phyloP scores from a whole-genome alignment of 2,888 invertebrate genomes.

The Selenia dentaria region DNA sequence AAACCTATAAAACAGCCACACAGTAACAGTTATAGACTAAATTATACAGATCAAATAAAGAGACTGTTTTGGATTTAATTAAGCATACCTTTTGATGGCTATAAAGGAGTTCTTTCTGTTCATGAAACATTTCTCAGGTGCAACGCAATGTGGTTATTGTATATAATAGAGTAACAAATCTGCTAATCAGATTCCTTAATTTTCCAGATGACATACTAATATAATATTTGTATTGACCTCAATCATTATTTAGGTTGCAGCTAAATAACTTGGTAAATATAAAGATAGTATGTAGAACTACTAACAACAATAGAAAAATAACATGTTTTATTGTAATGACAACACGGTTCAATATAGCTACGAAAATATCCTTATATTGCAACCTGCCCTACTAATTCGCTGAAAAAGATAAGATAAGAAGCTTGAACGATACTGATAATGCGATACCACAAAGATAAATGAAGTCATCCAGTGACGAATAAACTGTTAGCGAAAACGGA shows the following conservation, averaged over 20 bases:
- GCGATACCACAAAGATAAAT: slow-evolving; percentile 59
- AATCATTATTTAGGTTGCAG: slow-evolving; percentile 21
- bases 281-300: slow-evolving; percentile 32
- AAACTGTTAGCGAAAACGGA: slow-evolving; percentile 58
- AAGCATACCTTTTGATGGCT: too few species aligned
- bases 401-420: slow-evolving; percentile 73
- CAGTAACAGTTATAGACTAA: too few species aligned
- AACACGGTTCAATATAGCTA: slow-evolving; percentile 33
- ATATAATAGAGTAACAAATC: too few species aligned
- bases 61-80: too few species aligned
- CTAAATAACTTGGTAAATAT: slow-evolving; percentile 38
- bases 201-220: background rate
- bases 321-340: slow-evolving; percentile 20
- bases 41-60: too few species aligned
- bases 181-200: too few species aligned
- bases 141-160: too few species aligned
- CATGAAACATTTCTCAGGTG: too few species aligned
- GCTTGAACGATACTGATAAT: slow-evolving; percentile 63
- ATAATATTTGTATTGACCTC: slow-evolving; percentile 13
- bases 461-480: slow-evolving; percentile 65
- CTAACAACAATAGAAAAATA: slow-evolving; percentile 17
- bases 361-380: slow-evolving; percentile 39
- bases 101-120: too few species aligned
- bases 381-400: slow-evolving; percentile 78
- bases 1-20: too few species aligned